Conservation (phyloP, 2,797 vertebrate genomes). For the Masticophis lateralis region DNA sequence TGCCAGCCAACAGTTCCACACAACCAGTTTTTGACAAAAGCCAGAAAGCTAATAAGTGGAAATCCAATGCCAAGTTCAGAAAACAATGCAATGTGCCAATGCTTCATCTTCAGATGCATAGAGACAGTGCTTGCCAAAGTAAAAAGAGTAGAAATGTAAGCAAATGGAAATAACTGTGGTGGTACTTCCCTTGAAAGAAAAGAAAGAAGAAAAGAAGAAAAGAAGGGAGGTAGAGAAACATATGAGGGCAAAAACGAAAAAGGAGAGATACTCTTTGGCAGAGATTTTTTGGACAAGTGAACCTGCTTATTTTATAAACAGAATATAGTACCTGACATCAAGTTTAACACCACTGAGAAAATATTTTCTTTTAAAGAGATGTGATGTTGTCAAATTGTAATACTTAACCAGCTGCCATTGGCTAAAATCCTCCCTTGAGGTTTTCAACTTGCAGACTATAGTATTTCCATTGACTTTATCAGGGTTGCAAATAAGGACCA, state of each 20-base stretch:
- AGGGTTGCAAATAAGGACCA: neutral
- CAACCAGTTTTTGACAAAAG: neutral
- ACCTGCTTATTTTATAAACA: neutral
- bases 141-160: constrained; percentile 25
- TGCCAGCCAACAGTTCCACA: neutral
- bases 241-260: neutral
- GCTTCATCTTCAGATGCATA: neutral
- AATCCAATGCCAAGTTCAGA: neutral
- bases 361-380: neutral
- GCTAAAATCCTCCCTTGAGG: neutral
- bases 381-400: neutral
- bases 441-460: neutral
- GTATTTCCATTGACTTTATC: neutral
- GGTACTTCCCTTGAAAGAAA: neutral
- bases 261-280: neutral
- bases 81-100: neutral
- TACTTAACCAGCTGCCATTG: neutral
- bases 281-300: neutral
- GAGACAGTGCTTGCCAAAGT: neutral
- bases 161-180: neutral
- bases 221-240: neutral
- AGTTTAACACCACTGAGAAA: neutral
- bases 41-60: constrained; percentile 1
- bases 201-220: neutral
- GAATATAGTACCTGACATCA: neutral